Evolutionary conservation across 2,888 invertebrate species (phyloP).

Genomic region (Agonum fuliginosum): DNA sequence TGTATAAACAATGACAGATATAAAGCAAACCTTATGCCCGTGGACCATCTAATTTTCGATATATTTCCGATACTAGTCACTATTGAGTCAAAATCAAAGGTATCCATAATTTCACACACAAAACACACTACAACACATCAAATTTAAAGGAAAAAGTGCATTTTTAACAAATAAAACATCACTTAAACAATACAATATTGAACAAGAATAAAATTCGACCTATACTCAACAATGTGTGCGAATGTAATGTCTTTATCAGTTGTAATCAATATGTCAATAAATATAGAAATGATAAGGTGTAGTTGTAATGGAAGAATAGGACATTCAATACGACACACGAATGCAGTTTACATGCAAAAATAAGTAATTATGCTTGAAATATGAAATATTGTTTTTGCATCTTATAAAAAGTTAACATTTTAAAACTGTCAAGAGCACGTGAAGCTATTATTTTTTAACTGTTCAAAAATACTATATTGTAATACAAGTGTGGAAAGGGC

Average conservation of each 20-base stretch:
- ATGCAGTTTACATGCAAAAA: neutral
- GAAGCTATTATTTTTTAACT: too few relatives aligned
- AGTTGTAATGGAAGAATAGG: conserved; percentile 6
- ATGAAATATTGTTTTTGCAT: neutral
- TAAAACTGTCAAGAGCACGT: too few relatives aligned
- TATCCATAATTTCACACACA: conserved; percentile 44
- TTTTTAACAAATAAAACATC: neutral
- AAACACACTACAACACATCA: conserved; percentile 9
- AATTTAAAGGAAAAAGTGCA: neutral
- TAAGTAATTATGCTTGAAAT: neutral
- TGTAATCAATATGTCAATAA: conserved; percentile 50
- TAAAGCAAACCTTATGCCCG: conserved; percentile 21
- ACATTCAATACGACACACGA: too few relatives aligned
- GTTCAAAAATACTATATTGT: too few relatives aligned
- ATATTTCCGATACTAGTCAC: conserved; percentile 12
- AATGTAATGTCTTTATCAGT: conserved; percentile 39
- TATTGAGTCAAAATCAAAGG: conserved; percentile 45
- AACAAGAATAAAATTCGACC: neutral
- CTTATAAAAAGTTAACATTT: neutral
- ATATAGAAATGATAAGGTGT: conserved; percentile 50
- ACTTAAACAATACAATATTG: neutral
- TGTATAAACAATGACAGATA: neutral
- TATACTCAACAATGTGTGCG: neutral
- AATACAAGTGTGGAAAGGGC: too few relatives aligned
- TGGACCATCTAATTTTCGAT: conserved; percentile 39